Conservation (phyloP, 2,888 invertebrate genomes). For the Yponomeuta plumbellus region DNA sequence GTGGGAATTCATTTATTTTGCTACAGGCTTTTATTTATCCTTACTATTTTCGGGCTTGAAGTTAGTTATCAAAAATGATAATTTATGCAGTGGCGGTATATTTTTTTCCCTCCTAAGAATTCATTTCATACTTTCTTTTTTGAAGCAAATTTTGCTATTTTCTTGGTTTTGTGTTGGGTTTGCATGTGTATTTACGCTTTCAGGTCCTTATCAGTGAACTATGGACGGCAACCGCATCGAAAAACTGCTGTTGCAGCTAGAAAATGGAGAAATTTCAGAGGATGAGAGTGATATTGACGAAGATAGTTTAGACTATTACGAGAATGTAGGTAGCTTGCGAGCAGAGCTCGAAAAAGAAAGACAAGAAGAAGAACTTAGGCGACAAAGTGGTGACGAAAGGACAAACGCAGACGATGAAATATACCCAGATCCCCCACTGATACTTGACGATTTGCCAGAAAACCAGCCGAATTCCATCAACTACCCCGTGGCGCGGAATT, state of each 20-base stretch:
- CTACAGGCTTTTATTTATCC: too few relatives aligned
- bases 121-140: too few relatives aligned
- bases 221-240: slow-evolving; percentile 7
- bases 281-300: slow-evolving; percentile 10
- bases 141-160: neutral
- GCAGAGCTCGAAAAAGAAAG: slow-evolving; percentile 3
- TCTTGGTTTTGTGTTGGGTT: slow-evolving; percentile 7
- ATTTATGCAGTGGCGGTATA: too few relatives aligned
- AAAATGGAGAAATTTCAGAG: slow-evolving; percentile 15
- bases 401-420: neutral
- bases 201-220: neutral
- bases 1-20: too few relatives aligned
- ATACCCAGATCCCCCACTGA: neutral
- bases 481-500: neutral
- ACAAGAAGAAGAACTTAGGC: neutral
- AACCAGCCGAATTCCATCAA: neutral
- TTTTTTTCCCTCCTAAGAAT: too few relatives aligned
- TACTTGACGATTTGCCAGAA: neutral
- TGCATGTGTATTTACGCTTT: slow-evolving; percentile 12
- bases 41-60: too few relatives aligned
- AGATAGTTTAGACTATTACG: slow-evolving; percentile 9
- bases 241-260: slow-evolving; percentile 3
- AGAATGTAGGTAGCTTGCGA: neutral
- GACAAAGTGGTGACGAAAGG: too few relatives aligned
- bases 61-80: too few relatives aligned